These are phyloP conservation scores for Lacerta agilis DNA, from an alignment of 2,797 vertebrate species.

Conservation along the genomic window DNA sequence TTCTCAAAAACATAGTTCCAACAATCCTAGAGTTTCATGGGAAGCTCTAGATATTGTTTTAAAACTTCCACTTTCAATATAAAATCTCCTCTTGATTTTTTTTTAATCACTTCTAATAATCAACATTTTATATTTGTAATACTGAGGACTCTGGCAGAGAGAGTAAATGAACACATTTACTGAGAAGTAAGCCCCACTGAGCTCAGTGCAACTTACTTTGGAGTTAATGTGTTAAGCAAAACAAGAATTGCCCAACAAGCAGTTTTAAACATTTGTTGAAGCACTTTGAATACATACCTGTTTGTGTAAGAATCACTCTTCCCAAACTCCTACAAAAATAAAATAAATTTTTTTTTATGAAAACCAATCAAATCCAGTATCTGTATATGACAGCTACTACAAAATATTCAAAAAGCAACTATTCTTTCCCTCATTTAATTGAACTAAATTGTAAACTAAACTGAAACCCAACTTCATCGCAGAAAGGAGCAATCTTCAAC, in stretches of 20 bases:
- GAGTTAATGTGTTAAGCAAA: background rate
- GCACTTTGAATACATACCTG: conserved; percentile 80
- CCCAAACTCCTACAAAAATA: conserved; percentile 77
- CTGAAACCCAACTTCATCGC: background rate
- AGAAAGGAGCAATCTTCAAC: background rate
- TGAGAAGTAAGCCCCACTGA: background rate
- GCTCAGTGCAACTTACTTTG: background rate
- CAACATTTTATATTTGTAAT: background rate
- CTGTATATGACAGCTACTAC: background rate
- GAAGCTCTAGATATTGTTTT: background rate
- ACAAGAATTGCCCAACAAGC: background rate
- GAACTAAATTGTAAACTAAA: background rate
- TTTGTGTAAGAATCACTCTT: conserved; percentile 74
- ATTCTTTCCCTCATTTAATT: background rate
- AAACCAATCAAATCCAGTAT: background rate
- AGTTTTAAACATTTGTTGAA: conserved; percentile 24
- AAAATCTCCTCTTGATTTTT: background rate
- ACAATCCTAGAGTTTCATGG: background rate
- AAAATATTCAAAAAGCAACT: background rate
- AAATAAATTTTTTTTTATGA: conserved; percentile 52
- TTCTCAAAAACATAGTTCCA: background rate
- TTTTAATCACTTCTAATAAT: background rate
- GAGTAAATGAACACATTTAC: too few species aligned
- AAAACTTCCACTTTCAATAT: background rate
- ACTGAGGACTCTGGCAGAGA: background rate